Evolutionary conservation across 2,797 vertebrate species (phyloP).

Genomic region (Falco rusticolus): DNA sequence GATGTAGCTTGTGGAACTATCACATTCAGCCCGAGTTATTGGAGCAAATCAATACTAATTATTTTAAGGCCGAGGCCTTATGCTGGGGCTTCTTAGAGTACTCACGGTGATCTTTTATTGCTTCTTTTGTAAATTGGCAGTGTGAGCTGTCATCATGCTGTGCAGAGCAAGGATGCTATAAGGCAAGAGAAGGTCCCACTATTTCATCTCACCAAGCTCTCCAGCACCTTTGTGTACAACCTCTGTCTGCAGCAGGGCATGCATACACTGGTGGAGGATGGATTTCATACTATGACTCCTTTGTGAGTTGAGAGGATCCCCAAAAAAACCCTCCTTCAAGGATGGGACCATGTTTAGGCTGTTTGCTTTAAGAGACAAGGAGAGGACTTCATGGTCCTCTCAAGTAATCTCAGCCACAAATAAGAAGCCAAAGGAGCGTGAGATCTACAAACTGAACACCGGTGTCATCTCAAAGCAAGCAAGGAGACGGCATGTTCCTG

Average conservation of each 20-base stretch:
- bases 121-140: slow-evolving; percentile 19
- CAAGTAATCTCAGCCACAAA: not conserved
- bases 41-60: slow-evolving; percentile 74
- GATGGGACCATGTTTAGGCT: not conserved
- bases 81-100: slow-evolving; percentile 11
- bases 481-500: not conserved
- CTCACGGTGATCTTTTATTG: slow-evolving; percentile 53
- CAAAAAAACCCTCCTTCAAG: not conserved
- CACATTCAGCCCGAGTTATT: slow-evolving; percentile 51
- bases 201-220: not conserved
- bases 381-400: not conserved
- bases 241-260: not conserved
- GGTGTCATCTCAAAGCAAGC: not conserved
- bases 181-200: not conserved
- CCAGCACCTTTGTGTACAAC: not conserved
- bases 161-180: not conserved
- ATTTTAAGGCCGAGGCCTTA: slow-evolving; percentile 64
- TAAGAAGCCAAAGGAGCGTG: not conserved
- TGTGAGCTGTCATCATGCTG: not conserved
- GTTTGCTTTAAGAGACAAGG: not conserved
- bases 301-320: not conserved
- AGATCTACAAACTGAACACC: not conserved
- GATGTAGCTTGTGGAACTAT: slow-evolving; percentile 66
- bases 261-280: not conserved
- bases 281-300: not conserved